Evolutionary conservation across 1,140 invertebrate species (phyloP).

Genomic region (Caenorhabditis brenneri): DNA sequence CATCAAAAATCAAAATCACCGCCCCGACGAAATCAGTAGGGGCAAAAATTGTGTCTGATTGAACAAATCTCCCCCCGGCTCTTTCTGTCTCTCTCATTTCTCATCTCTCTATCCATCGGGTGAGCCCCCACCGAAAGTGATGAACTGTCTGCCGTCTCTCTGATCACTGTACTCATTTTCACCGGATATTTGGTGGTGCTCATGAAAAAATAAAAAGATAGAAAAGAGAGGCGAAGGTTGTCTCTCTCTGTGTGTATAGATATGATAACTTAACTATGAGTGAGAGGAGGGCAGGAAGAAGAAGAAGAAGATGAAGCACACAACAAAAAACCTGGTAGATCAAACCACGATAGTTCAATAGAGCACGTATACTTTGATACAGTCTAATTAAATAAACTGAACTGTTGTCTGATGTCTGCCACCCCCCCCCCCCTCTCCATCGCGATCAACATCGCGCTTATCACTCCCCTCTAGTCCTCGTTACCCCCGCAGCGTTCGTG

Average conservation of each 20-base stretch:
- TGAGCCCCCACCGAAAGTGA: too few species aligned
- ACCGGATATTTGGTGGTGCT: neutral
- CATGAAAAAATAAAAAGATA: conserved; percentile 8
- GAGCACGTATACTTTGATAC: conserved; percentile 51
- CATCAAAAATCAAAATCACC: neutral
- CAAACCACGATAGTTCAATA: conserved; percentile 50
- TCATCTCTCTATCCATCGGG: neutral
- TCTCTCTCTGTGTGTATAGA: conserved; percentile 13
- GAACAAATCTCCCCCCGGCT: neutral
- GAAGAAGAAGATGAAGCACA: neutral
- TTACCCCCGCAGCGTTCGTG: neutral
- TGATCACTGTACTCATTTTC: neutral
- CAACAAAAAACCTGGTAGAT: neutral
- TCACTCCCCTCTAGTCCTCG: neutral
- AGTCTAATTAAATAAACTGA: too few species aligned
- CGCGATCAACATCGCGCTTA: too few species aligned
- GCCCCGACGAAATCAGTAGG: neutral
- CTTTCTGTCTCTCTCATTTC: too few species aligned
- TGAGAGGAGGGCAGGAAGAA: too few species aligned
- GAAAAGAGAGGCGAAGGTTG: neutral
- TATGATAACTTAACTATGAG: conserved; percentile 23
- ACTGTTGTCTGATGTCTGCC: too few species aligned
- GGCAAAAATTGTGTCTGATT: neutral
- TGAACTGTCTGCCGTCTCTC: conserved; percentile 12
- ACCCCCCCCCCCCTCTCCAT: too few species aligned